Evolutionary conservation across 1,140 invertebrate genomes (phyloP), one percentile per base, ranked within the genome.

Genomic region (Babylonia areolata): DNA sequence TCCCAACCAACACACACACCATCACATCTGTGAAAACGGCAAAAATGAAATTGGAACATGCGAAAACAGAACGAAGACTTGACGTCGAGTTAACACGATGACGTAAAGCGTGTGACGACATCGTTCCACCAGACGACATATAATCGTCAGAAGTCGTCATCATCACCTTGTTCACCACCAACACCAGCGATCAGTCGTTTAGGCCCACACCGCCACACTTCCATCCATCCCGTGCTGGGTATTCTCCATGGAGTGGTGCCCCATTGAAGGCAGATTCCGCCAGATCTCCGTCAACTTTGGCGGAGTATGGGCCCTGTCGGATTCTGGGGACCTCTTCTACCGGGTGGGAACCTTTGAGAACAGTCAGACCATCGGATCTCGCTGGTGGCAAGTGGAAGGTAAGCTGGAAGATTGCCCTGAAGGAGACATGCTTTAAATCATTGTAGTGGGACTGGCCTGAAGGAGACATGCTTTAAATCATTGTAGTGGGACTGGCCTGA

Each of bases 291-390:
- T 40, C 75, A 77, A 40, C 75, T 20, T 39, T 40, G 75, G 75
- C 37, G 75, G 75, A 6, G 35, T 77, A 37, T 77, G 75, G 73
- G 75, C 35, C 28, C 35, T 77, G 35, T 6, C 35, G 17, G 37
- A 39, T 2, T 33, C 12, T 77, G 75, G 37, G 1, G 37, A 77
- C 37, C 12, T 77, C 37, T 77, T 77, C 37, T 77, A 58, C n/a
- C 42, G 51, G n/a, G 35, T 28, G 40, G 42, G 79, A 37, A 81
- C 54, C 46, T 81, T 33, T 9, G 79, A 81, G 46, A 64, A 81
- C 75, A 20, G 9, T 11, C 79, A 58, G 54, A 54, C n/a, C 46
- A 54, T 17, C 3, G 54, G 79, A 12, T 23, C 9, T 81, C 39
- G 35, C 3, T 64, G 46, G 79, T 81, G 35, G 12, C 54, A 37